Percentiles rank a stretch among this genome's conserved stretches.
These are phyloP conservation scores for Drosophila azteca DNA, from an alignment of 1,140 invertebrate species.

Conservation along the genomic window DNA sequence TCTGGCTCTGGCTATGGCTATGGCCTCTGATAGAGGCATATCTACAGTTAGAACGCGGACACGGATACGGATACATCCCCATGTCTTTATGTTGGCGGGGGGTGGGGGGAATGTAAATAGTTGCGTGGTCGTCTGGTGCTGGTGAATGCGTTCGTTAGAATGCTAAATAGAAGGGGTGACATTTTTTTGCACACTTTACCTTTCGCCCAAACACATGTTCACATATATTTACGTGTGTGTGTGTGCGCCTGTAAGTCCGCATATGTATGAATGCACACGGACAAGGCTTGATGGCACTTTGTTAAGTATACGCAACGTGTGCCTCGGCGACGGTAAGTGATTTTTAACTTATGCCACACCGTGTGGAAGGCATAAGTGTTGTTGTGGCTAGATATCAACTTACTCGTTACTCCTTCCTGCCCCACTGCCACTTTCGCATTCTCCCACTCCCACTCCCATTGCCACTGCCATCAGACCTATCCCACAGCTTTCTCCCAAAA, in stretches of 20 bases:
- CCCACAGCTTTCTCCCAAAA: conserved; percentile 5
- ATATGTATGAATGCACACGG: conserved; percentile 3
- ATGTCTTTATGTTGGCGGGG: conserved; percentile 39
- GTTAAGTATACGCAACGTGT: conserved; percentile 51
- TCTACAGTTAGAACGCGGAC: conserved; percentile 2
- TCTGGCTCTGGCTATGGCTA: not conserved
- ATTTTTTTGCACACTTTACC: conserved; percentile 49
- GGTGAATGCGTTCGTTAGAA: conserved; percentile 64
- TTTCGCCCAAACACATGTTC: conserved; percentile 20
- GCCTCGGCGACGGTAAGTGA: conserved; percentile 44
- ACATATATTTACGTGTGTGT: not conserved
- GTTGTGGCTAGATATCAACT: not conserved
- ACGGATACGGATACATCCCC: not conserved
- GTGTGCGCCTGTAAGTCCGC: conserved; percentile 5
- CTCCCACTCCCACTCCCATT: not conserved
- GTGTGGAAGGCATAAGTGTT: conserved; percentile 41
- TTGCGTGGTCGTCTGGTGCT: conserved; percentile 11
- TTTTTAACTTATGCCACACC: conserved; percentile 63
- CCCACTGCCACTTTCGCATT: not conserved
- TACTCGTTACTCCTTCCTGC: conserved; percentile 1
- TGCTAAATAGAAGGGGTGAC: conserved; percentile 58
- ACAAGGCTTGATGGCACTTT: conserved; percentile 37
- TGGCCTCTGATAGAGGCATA: conserved; percentile 43
- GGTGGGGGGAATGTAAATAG: conserved; percentile 25
- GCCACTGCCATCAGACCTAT: not conserved